Evolutionary conservation across 2,888 invertebrate species (phyloP).

Genomic region (Atrina japonica): DNA sequence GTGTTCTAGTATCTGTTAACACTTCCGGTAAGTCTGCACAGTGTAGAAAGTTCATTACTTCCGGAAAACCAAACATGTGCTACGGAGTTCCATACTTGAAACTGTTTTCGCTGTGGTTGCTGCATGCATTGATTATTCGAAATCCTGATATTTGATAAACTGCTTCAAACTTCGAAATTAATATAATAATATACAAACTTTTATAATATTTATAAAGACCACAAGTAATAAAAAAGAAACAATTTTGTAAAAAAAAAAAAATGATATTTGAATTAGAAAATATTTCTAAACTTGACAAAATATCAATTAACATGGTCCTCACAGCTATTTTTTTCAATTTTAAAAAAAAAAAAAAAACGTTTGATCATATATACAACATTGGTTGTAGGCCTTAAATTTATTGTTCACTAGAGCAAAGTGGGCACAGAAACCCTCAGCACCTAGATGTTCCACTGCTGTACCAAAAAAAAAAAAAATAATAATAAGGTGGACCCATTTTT

Average conservation of each 20-base stretch:
- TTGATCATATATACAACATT: background rate
- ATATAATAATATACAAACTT: too few species aligned
- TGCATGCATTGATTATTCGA: background rate
- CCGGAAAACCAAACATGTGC: background rate
- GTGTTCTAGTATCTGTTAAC: too few species aligned
- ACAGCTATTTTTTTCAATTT: too few species aligned
- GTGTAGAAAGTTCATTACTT: background rate
- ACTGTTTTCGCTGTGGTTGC: too few species aligned
- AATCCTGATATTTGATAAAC: background rate
- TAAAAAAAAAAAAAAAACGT: too few species aligned
- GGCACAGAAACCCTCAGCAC: background rate
- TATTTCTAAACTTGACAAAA: too few species aligned
- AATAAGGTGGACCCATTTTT: background rate
- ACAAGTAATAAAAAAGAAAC: too few species aligned
- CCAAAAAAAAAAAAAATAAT: too few species aligned
- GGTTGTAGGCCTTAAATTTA: background rate
- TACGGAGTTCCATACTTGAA: slow-evolving; percentile 2
- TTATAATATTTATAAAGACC: background rate
- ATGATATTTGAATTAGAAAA: slow-evolving; percentile 4
- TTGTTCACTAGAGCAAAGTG: slow-evolving; percentile 10
- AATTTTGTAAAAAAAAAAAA: background rate
- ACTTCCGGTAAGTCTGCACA: slow-evolving; percentile 10
- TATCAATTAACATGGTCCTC: too few species aligned
- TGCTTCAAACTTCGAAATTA: background rate
- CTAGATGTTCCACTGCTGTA: background rate